Base-by-base conservation (phyloP, 2,113 vertebrate species). In the Aphyosemion australe region DNA sequence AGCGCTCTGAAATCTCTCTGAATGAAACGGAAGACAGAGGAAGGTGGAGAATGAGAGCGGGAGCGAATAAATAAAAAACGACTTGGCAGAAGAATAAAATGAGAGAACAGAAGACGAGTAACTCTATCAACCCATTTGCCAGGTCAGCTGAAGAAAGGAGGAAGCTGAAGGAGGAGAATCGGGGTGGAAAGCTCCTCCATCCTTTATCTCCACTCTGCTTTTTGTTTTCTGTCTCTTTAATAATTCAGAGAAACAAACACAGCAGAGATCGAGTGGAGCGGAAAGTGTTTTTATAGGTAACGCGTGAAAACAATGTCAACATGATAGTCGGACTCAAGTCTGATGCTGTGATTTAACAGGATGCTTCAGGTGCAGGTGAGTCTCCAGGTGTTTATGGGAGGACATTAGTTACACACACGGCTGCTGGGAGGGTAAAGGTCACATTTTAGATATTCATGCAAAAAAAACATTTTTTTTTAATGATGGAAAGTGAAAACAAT, bases 171-270 rank as follows among this genome's bases (percentile, higher is more conserved):
- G 45, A 63, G 67, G 63, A 65, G 55, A 68, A 48, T 58, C 64
- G 12, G 72, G 69, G 47, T 71, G 67, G 71, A 78, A 72, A 66
- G 55, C 37, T 56, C 18, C 6, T 56, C 49, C 52, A 60, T 26
- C 64, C 52, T 73, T 88, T 78, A 71, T 81, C 79, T 82, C 66
- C 73, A 61, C 66, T 68, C 47, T 66, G 75, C 82, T 87, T 88
- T 88, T 90, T 88, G 84, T 89, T 87, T 88, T 88, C 69, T 60
- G 61, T 65, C 73, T 68, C 71, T 83, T 90, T 54, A 90, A 89
- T 90, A 90, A 90, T 90, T 89, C 78, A 90, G 63, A 79, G 50
- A 78, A 72, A 76, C 84, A 82, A 84, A 84, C 72, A 73, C 69
- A 62, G 85, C 75, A 74, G 74, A 78, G 78, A 82, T 62, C 61